Evolutionary conservation across 2,797 vertebrate species (phyloP), one percentile per base, ranked within the genome.

Genomic region (Dryobates pubescens): DNA sequence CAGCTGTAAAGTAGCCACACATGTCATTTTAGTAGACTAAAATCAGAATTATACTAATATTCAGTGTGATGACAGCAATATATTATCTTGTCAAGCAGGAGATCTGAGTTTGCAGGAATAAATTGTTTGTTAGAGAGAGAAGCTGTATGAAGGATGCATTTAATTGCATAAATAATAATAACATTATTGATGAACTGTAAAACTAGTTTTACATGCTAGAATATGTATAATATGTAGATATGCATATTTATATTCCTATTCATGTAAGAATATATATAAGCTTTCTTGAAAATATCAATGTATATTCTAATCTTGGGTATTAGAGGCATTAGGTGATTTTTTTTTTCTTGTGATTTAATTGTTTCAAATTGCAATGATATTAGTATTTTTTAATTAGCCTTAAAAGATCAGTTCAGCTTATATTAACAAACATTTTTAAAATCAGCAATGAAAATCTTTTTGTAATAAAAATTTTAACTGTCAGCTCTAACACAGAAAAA

Each of bases 31-130:
- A 36, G 53, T 84, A 96, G 96, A 94, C 94, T 96, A 97, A 97
- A 96, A 96, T 96, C 96, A 97, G 96, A 97, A 96, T 97, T 97
- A 97, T 88, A 92, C 94, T 96, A 97, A 96, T 96, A 96, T 96
- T 92, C 85, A 91, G 70, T 85, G 69, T 54, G 70, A 68, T 97
- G 96, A 95, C 94, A 97, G 68, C 67, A 91, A 89, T 96, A 94
- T 94, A 97, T 97, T 97, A 97, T 94, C 92, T 95, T 96, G 96
- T 97, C 96, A 97, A 82, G 79, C 26, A 83, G 83, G 53, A 94
- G 89, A 95, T 97, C 88, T 96, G 93, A 95, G 90, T 95, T 96
- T 91, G 82, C 36, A 84, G 77, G 56, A 96, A 82, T 88, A 63
- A 8, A 20, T 77, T 68, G 34, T 74, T 86, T 51, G 74, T 72